Base-by-base conservation (phyloP, 1,140 invertebrate genomes). In the Glossosoma conforme region DNA sequence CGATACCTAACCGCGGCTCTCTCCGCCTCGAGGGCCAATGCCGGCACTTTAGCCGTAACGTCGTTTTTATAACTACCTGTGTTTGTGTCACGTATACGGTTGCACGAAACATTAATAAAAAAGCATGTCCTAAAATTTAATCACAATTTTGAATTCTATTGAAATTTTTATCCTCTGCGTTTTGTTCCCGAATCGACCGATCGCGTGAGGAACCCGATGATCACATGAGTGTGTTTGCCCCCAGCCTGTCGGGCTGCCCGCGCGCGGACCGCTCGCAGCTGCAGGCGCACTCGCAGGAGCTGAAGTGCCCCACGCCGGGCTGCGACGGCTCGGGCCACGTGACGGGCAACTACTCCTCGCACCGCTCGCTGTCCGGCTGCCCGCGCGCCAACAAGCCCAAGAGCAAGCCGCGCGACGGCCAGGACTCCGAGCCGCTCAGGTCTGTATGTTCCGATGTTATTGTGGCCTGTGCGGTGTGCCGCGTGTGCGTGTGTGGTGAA, bases 291-390 rank as follows among this genome's bases (percentile, higher is more conserved):
- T 66, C 67, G 60, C 70, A 75, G 61, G 68, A 72, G 47, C 65
- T 92, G 33, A 91, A 91, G 72, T 96, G 92, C 70, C 92, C 92
- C 1, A 93, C 91, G 11, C 86, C 89, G n/a, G 87, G 87, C 19
- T 95, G 87, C 67, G 87, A 88, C 69, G 85, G 85, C 36, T 88
- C 85, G 2, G 90, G 90, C 21, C 90, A 93, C 65, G 85, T 91
- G 1, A 91, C 89, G 5, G 89, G 89, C 37, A 91, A 91, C 68
- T 92, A 91, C 64, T 87, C 87, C 19, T 91, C 89, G 11, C 89
- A 92, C 66, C 78, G 87, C 61, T 91, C 86, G 67, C 73, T 91
- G 28, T 90, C 87, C 6, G 87, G 88, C 6, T 91, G 89, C 75
- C 88, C 88, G 42, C 74, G 87, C 56, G 91, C 91, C 56, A 93